These are phyloP conservation scores for Capromys pilorides DNA, from an alignment of 2,797 vertebrate species.

Conservation along the genomic window DNA sequence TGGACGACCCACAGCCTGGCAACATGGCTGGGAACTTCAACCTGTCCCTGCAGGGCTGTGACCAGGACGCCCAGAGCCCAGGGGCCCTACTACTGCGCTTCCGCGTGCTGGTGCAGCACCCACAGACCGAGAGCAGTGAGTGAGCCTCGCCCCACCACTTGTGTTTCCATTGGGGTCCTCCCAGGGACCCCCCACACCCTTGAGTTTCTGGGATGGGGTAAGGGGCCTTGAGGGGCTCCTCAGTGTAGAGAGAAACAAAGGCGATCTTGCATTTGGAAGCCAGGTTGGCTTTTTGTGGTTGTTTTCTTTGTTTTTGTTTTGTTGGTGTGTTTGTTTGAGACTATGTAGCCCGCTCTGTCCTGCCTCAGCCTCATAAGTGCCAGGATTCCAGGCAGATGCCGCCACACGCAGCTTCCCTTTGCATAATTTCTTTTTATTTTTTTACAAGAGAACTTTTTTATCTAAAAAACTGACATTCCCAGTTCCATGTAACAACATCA, in stretches of 20 bases:
- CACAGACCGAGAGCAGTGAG: conserved; percentile 85
- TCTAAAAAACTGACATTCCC: conserved; percentile 72
- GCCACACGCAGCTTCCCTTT: neutral
- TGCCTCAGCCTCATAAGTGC: neutral
- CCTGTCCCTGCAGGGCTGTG: conserved; percentile 87
- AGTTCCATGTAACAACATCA: conserved; percentile 60
- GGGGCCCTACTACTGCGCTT: conserved; percentile 84
- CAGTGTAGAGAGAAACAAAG: neutral
- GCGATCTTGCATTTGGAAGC: neutral
- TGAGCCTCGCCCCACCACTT: conserved; percentile 3
- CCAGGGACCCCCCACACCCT: no score
- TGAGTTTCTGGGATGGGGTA: no score
- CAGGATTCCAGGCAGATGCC: neutral
- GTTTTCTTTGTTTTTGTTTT: neutral
- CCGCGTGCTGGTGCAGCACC: conserved; percentile 82
- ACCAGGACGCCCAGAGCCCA: conserved; percentile 83
- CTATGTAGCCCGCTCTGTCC: neutral
- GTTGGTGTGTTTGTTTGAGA: neutral
- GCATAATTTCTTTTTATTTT: neutral
- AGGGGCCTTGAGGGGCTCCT: neutral
- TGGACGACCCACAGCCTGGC: conserved; percentile 82
- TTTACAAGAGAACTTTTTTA: conserved; percentile 36
- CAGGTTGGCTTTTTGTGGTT: neutral
- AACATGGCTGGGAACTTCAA: conserved; percentile 87
- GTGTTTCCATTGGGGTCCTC: fast-evolving